Evolutionary conservation across 2,113 vertebrate species (phyloP).

Genomic region (Prietella phreatophila): DNA sequence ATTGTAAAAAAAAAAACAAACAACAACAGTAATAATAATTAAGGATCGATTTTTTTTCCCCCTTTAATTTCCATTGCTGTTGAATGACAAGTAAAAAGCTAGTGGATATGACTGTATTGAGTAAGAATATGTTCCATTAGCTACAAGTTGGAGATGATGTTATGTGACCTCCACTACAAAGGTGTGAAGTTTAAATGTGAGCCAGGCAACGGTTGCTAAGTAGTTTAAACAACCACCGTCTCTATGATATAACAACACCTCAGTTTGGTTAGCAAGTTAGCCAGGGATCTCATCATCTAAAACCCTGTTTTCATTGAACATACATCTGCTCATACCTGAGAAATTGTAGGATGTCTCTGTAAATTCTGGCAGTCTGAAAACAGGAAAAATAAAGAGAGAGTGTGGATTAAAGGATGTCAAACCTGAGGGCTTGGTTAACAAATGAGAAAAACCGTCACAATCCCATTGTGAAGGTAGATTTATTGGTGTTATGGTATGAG

Average conservation of each 20-base stretch:
- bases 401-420: not conserved
- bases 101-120: not conserved
- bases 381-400: not conserved
- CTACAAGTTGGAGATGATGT: not conserved
- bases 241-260: not conserved
- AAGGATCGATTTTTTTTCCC: not conserved
- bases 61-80: not conserved
- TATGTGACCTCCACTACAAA: not conserved
- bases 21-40: not conserved
- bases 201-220: conserved; percentile 19
- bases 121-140: not conserved
- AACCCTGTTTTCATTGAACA: not conserved
- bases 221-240: not conserved
- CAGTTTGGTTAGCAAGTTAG: not conserved
- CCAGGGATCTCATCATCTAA: conserved; percentile 20
- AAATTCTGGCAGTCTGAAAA: conserved; percentile 55
- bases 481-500: not conserved
- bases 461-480: not conserved
- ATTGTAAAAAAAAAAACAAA: not conserved
- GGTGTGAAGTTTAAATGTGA: not conserved
- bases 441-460: not conserved
- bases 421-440: not conserved
- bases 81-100: not conserved
- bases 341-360: conserved; percentile 55
- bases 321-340: conserved; percentile 49